phyloP scores from a whole-genome alignment of 1,140 invertebrate species.

The Cyphomyrmex costatus region DNA sequence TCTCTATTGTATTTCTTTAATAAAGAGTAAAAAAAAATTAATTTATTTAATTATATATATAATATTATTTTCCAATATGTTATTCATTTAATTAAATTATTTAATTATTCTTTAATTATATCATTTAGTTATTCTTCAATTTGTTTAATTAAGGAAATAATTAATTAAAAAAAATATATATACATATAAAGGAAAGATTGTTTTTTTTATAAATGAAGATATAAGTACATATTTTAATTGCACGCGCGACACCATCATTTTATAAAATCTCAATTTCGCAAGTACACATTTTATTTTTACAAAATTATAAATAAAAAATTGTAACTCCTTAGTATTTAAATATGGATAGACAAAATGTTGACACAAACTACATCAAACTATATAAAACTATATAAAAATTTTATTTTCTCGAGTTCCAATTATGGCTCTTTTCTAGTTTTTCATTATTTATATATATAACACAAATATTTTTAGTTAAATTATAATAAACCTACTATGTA shows the following conservation, averaged over 20 bases:
- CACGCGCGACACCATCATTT: neutral
- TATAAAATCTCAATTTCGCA: neutral
- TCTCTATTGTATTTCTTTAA: neutral
- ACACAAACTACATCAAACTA: neutral
- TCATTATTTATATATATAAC: slow-evolving; percentile 19
- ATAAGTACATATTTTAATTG: neutral
- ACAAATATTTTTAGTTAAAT: neutral
- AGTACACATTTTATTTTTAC: neutral
- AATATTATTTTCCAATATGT: too few species aligned
- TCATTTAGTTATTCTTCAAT: too few species aligned
- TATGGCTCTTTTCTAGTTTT: neutral
- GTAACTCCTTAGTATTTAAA: neutral
- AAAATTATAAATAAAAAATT: neutral
- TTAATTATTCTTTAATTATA: neutral
- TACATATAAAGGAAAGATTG: neutral
- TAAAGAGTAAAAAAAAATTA: too few species aligned
- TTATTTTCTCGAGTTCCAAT: neutral
- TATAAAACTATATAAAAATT: neutral
- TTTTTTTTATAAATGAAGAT: neutral
- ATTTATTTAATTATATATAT: too few species aligned
- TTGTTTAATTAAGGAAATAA: neutral
- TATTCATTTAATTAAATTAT: too few species aligned
- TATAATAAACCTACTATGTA: neutral
- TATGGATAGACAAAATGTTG: neutral
- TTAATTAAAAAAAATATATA: neutral